Base-by-base conservation (phyloP, 2,113 vertebrate genomes). In the Lycocorax pyrrhopterus region DNA sequence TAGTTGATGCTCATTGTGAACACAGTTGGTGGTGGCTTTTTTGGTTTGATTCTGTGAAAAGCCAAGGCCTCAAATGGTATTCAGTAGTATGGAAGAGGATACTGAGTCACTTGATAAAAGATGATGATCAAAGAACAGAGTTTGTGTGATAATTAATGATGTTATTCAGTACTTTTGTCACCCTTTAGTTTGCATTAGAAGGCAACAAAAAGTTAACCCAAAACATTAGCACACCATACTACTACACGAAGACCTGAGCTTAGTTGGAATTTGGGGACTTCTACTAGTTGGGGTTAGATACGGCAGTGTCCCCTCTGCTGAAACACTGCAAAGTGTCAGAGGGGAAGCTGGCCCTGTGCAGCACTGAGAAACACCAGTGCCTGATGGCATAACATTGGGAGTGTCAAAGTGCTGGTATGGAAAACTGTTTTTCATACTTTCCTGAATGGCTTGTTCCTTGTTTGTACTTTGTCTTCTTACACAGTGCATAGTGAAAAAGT, bases 361-460 rank as follows among this genome's bases (percentile, higher is more conserved):
- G 84, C 81, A 89, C 77, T 71, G 63, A 77, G 37, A 68, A 91
- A 92, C 79, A 87, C 30, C 86, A 90, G 82, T 46, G 52, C 63
- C 68, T 87, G 58, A 75, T 43, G 82, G 62, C 63, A 10, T 67
- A 59, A 76, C 37, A 19, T 0, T 2, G 6, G 6, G 12, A 33
- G 17, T 37, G 30, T 66, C 87, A 69, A 96, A 94, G 90, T 62
- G 87, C 95, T 56, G 72, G 55, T 46, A 71, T 7, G 43, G 63
- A 91, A 92, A 94, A 92, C 60, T 58, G 64, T 30, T 89, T 66
- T 77, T 82, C 79, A 88, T 92, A 89, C 88, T 58, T 90, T 92
- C 90, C 86, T 46, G 79, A 96, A 95, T 89, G 87, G 93, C 95
- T 96, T 56, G 0, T 81, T 94, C 88, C 93, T 64, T 67, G 74